Base-by-base conservation (phyloP, 2,113 vertebrate genomes). In the Hippocampus comes region DNA sequence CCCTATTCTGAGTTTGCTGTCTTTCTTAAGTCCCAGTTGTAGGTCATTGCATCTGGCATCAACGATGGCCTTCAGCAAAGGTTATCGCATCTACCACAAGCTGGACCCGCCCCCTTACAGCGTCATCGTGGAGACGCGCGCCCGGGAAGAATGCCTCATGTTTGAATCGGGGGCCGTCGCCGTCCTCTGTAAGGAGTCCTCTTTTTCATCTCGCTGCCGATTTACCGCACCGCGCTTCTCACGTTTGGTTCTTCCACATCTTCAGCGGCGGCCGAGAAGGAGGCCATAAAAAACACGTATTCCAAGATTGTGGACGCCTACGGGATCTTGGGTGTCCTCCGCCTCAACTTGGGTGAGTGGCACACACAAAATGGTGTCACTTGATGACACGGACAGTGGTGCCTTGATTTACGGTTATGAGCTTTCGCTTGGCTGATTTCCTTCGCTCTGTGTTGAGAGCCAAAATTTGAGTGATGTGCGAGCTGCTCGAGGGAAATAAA, bases 31-130 rank as follows among this genome's bases (percentile, higher is more conserved):
- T 84, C 61, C 55, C 80, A 75, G 27, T 77, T 48, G 34, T 72
- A 75, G 77, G 68, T 81, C 67, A 71, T 75, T 80, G 76, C 74
- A 75, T 85, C 74, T 56, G 61, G 76, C 75, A 84, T 82, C 77
- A 81, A 81, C 72, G 77, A 98, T 99, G 97, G 97, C 97, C 83
- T 99, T 99, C 93, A 99, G 97, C 89, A 99, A 99, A 92, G 97
- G 97, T 85, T 98, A 95, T 84, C 94, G 96, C 20, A 93, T 99
- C 86, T 97, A 94, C 90, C 97, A 98, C 92, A 98, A 98, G 87
- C 81, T 97, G 93, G 97, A 99, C 76, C 96, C 96, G 0, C 93
- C 95, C 34, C 96, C 97, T 53, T 98, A 98, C 93, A 98, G 97
- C 63, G 93, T 98, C 77, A 93, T 99, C 7, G 96, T 98, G 86